Conservation (phyloP, 1,140 invertebrate species). For the Lethocerus indicus region DNA sequence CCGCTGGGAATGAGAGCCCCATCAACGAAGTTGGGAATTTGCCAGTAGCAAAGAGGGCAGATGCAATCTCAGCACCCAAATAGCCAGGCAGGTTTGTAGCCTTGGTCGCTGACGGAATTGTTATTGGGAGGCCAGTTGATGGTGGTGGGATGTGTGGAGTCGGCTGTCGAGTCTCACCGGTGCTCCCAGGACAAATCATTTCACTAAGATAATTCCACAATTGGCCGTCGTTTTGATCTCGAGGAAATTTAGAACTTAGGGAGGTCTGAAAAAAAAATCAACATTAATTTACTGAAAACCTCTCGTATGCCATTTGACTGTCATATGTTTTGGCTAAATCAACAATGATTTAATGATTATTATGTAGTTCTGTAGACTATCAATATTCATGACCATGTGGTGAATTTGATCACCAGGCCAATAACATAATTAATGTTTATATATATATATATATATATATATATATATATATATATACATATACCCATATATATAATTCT, state of each 20-base stretch:
- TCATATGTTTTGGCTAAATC: not conserved
- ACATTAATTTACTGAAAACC: not conserved
- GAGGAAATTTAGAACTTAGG: conserved; percentile 20
- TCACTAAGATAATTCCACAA: conserved; percentile 20
- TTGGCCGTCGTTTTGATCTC: conserved; percentile 19
- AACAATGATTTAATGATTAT: not conserved
- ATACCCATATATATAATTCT: no score
- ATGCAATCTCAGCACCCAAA: conserved; percentile 18
- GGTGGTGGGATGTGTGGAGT: conserved; percentile 1
- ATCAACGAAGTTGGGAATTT: conserved; percentile 19
- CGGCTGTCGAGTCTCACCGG: conserved; percentile 3
- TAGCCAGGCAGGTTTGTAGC: conserved; percentile 5
- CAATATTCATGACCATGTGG: not conserved
- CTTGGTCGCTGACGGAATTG: conserved; percentile 6
- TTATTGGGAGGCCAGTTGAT: conserved; percentile 5
- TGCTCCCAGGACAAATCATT: conserved; percentile 14
- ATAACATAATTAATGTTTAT: not conserved
- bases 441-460: not conserved
- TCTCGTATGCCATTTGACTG: not conserved
- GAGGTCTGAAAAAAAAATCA: conserved; percentile 16
- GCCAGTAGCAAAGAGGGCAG: conserved; percentile 18
- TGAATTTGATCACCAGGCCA: not conserved
- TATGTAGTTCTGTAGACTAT: not conserved
- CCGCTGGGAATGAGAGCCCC: no score
- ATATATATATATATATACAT: no score